phyloP scores from a whole-genome alignment of 2,797 vertebrate species.

The Pelobates cultripes region DNA sequence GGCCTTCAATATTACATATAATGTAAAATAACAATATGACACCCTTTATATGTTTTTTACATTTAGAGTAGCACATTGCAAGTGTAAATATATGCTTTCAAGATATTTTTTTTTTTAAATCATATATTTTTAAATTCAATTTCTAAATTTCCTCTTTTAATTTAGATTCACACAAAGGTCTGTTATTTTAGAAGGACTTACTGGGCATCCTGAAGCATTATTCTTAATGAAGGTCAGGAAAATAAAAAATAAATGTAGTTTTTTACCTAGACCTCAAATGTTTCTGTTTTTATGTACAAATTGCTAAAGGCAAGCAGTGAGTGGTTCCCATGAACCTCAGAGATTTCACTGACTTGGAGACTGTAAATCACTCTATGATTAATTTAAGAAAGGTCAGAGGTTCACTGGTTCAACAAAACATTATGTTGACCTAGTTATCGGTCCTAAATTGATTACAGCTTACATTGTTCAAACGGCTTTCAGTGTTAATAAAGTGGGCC shows the following conservation, averaged over 20 bases:
- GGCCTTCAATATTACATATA: no score
- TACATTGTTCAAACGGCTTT: constrained; percentile 48
- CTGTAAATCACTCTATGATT: constrained; percentile 54
- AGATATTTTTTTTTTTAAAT: not conserved
- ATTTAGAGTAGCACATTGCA: not conserved
- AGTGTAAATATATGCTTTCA: not conserved
- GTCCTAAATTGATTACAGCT: constrained; percentile 47
- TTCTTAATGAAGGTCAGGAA: constrained; percentile 45
- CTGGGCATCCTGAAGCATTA: constrained; percentile 22
- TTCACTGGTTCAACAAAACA: constrained; percentile 52
- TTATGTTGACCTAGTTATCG: constrained; percentile 50
- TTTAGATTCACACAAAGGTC: not conserved
- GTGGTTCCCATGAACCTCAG: constrained; percentile 39
- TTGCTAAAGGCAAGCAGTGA: constrained; percentile 47
- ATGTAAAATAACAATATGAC: no score
- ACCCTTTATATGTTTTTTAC: no score
- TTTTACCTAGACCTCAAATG: constrained; percentile 20
- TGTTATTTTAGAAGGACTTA: constrained; percentile 20
- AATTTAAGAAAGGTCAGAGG: constrained; percentile 49
- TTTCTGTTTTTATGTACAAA: constrained; percentile 42
- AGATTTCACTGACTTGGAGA: constrained; percentile 37
- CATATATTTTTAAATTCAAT: not conserved
- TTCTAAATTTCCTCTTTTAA: not conserved
- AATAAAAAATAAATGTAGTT: constrained; percentile 45
- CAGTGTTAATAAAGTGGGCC: constrained; percentile 34